phyloP scores from a whole-genome alignment of 1,140 invertebrate species.

The Diachasmimorpha longicaudata region DNA sequence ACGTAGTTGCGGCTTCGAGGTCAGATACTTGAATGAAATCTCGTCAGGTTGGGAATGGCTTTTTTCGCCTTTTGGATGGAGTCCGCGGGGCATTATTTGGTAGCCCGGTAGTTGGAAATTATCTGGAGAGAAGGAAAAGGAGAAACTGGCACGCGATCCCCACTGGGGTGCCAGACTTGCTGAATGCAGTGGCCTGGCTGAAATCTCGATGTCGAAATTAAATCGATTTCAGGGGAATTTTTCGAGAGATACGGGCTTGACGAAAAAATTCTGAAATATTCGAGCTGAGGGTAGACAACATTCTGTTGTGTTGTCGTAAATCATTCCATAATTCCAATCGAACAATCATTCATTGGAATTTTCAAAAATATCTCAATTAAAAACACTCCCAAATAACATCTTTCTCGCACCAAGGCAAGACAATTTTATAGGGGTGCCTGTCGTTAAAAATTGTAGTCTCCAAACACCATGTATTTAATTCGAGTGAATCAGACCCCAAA shows the following conservation, averaged over 20 bases:
- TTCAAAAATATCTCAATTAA: no score
- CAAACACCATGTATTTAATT: background rate
- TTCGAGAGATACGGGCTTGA: no score
- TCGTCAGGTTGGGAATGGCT: background rate
- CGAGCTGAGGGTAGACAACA: no score
- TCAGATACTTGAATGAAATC: conserved; percentile 24
- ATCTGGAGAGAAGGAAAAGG: background rate
- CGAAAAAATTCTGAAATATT: no score
- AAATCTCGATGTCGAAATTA: background rate
- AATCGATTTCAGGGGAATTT: no score
- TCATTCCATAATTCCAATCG: no score
- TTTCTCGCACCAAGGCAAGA: no score
- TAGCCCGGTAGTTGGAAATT: conserved; percentile 30
- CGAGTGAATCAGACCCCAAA: conserved; percentile 2
- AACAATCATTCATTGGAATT: no score
- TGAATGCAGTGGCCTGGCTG: background rate
- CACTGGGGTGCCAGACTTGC: background rate
- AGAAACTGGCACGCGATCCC: background rate
- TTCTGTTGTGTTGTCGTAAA: no score
- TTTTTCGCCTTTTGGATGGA: conserved; percentile 7
- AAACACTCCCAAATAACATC: no score
- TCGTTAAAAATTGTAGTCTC: background rate
- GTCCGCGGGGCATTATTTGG: conserved; percentile 28
- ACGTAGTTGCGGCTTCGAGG: conserved; percentile 18
- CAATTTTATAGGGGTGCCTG: background rate